phyloP scores from a whole-genome alignment of 1,140 invertebrate species.

The Drosophila funebris region DNA sequence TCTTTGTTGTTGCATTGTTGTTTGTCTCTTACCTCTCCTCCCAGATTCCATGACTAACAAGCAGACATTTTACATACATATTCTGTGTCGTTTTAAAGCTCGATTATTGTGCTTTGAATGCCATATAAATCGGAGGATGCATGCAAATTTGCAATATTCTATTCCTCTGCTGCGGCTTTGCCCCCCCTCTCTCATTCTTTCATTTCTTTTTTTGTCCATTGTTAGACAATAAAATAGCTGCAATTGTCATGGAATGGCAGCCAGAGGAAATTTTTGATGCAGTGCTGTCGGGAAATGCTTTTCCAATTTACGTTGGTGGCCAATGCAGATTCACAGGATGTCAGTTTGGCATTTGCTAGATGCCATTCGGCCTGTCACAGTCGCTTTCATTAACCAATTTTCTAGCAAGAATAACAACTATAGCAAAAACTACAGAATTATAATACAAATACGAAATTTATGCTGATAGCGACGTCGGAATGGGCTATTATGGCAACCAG shows the following conservation, averaged over 20 bases:
- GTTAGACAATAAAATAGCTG: slow-evolving; percentile 41
- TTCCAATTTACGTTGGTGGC: slow-evolving; percentile 54
- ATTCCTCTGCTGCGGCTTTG: too few species aligned
- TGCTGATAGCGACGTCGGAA: slow-evolving; percentile 64
- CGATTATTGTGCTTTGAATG: slow-evolving; percentile 21
- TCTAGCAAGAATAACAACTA: slow-evolving; percentile 14
- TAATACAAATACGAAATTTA: slow-evolving; percentile 81
- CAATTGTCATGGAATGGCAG: slow-evolving; percentile 29
- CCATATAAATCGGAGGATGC: slow-evolving; percentile 54
- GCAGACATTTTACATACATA: slow-evolving; percentile 29
- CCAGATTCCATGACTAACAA: background rate
- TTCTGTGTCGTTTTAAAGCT: slow-evolving; percentile 37
- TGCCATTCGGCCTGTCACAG: slow-evolving; percentile 7
- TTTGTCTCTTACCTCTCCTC: background rate
- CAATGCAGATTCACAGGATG: slow-evolving; percentile 37
- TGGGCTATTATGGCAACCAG: slow-evolving; percentile 51
- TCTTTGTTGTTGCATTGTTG: slow-evolving; percentile 12
- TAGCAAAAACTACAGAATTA: slow-evolving; percentile 54
- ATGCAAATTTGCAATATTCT: slow-evolving; percentile 63
- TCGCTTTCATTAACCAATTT: slow-evolving; percentile 73
- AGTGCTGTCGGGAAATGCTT: slow-evolving; percentile 45
- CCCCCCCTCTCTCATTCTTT: too few species aligned
- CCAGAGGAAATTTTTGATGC: slow-evolving; percentile 49
- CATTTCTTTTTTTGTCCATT: background rate
- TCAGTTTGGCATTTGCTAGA: slow-evolving; percentile 3